These are phyloP conservation scores for Lymantria monacha DNA, from an alignment of 2,888 invertebrate genomes.

Conservation along the genomic window DNA sequence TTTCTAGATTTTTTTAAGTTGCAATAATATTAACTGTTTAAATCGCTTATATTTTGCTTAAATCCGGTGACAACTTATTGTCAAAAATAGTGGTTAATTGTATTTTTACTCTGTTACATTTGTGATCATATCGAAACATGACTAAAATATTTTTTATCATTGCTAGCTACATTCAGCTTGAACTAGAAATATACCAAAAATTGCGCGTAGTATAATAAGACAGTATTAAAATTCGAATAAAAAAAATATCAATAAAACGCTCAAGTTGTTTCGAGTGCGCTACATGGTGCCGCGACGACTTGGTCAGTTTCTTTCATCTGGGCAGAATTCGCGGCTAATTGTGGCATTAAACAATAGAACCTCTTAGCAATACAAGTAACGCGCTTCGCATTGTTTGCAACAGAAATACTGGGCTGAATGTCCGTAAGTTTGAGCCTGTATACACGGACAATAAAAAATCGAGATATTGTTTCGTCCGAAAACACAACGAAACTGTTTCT, in stretches of 20 bases:
- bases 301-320: slow-evolving; percentile 79
- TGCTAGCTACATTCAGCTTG: no score
- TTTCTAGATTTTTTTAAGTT: no score
- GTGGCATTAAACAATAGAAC: slow-evolving; percentile 81
- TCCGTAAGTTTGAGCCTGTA: slow-evolving; percentile 33
- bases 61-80: no score
- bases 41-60: no score
- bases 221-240: no score
- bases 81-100: no score
- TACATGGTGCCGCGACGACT: slow-evolving; percentile 48
- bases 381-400: slow-evolving; percentile 51
- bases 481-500: slow-evolving; percentile 35
- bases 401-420: slow-evolving; percentile 41
- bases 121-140: no score
- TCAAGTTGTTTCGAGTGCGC: slow-evolving; percentile 35
- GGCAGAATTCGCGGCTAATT: slow-evolving; percentile 72
- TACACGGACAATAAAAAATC: slow-evolving; percentile 38
- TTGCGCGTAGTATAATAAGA: no score
- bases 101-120: no score
- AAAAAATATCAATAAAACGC: slow-evolving; percentile 24
- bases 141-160: no score
- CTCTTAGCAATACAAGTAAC: slow-evolving; percentile 70
- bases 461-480: slow-evolving; percentile 36
- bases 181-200: no score
- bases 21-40: no score